Percentiles rank a stretch among this genome's conserved stretches.
Conservation (phyloP, 2,113 vertebrate species). For the Halichoeres trimaculatus region DNA sequence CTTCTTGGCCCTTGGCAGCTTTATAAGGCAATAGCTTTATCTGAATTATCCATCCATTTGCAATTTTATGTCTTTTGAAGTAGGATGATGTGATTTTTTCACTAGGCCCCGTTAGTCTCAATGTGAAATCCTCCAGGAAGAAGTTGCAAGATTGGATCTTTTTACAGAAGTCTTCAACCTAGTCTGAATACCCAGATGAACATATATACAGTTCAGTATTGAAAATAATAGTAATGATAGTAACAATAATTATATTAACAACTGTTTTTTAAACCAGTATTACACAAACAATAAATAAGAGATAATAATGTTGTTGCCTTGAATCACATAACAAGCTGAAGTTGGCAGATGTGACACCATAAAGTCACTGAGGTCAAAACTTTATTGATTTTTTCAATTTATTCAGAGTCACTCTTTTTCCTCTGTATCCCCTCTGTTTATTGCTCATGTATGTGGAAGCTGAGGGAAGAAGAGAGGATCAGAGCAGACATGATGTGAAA, state of each 20-base stretch:
- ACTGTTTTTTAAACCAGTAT: neutral
- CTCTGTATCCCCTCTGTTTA: neutral
- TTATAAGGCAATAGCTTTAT: too few species aligned
- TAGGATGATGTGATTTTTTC: neutral
- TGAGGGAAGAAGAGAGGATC: neutral
- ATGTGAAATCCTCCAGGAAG: neutral
- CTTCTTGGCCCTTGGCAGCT: too few species aligned
- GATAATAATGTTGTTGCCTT: neutral
- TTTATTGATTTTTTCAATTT: neutral
- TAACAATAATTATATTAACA: neutral
- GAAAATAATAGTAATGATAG: too few species aligned
- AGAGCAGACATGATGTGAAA: neutral
- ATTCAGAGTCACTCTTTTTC: neutral
- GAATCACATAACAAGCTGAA: neutral
- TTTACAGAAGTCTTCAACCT: neutral
- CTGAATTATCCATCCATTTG: too few species aligned
- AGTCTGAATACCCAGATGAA: too few species aligned
- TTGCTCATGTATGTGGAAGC: neutral
- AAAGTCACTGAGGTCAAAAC: neutral
- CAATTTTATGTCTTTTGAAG: neutral
- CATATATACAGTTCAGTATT: too few species aligned
- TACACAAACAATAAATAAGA: neutral
- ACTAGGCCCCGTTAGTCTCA: neutral
- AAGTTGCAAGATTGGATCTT: neutral
- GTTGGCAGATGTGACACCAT: constrained; percentile 1